A percentile compares a stretch with the other conserved stretches of the same genome.
phyloP scores from a whole-genome alignment of 2,797 vertebrate genomes.

The Anguilla anguilla region DNA sequence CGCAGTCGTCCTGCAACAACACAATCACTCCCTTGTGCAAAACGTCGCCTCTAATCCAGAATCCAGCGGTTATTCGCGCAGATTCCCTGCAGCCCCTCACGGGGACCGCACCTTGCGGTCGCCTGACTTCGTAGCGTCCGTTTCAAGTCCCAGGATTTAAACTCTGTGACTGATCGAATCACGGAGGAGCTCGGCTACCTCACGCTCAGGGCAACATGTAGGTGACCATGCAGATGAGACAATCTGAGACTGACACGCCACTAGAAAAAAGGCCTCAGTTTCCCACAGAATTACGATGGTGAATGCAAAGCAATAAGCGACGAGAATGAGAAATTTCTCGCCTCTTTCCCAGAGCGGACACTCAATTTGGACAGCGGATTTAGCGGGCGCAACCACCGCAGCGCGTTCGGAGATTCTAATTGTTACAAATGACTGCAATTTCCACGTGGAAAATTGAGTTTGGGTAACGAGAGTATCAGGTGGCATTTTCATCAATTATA shows the following conservation, averaged over 20 bases:
- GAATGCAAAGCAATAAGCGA: neutral
- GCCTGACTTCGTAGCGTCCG: neutral
- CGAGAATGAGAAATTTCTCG: neutral
- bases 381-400: neutral
- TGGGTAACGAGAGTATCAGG: constrained; percentile 25
- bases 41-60: no score
- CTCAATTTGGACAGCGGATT: neutral
- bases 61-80: no score
- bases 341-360: constrained; percentile 1
- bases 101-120: neutral
- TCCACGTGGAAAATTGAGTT: neutral
- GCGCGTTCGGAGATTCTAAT: neutral
- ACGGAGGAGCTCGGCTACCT: neutral
- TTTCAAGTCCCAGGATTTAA: neutral
- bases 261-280: neutral
- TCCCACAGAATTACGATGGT: neutral
- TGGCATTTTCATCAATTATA: constrained; percentile 43
- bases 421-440: constrained; percentile 19
- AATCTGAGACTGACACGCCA: neutral
- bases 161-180: neutral
- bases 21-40: no score
- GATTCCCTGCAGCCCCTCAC: neutral
- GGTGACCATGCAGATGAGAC: neutral
- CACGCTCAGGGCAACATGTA: neutral
- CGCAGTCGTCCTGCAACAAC: no score